phyloP scores from a whole-genome alignment of 2,888 invertebrate genomes.

The Acrobasis repandana region DNA sequence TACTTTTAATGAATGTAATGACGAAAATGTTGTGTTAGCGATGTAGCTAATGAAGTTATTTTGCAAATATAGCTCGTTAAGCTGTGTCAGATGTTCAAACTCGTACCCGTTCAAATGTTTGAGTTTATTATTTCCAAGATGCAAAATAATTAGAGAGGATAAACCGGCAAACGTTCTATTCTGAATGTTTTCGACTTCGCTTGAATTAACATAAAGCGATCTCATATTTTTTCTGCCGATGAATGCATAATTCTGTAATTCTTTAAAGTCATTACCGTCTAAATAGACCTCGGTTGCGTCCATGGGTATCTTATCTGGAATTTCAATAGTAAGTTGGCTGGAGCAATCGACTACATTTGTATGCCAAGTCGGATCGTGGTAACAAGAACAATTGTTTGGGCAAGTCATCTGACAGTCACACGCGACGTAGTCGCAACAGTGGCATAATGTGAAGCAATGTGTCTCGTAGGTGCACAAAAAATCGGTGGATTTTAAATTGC shows the following conservation, averaged over 20 bases:
- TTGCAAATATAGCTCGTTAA: conserved; percentile 93
- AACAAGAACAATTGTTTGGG: conserved; percentile 96
- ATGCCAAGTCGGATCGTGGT: conserved; percentile 96
- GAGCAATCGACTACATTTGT: conserved; percentile 96
- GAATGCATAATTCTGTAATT: conserved; percentile 93
- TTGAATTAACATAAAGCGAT: conserved; percentile 92
- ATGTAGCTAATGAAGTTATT: conserved; percentile 91
- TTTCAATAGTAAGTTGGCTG: conserved; percentile 87
- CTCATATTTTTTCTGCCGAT: conserved; percentile 95
- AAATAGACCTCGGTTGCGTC: conserved; percentile 96
- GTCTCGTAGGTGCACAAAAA: conserved; percentile 95
- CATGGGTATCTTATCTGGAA: conserved; percentile 95
- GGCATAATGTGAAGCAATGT: conserved; percentile 96
- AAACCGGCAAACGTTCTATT: conserved; percentile 95
- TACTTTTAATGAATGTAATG: conserved; percentile 88
- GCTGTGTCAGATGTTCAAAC: conserved; percentile 90
- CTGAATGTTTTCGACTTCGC: conserved; percentile 91
- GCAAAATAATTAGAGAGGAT: conserved; percentile 89
- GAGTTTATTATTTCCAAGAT: conserved; percentile 93
- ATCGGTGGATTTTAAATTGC: conserved; percentile 89
- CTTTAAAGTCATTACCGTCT: conserved; percentile 94
- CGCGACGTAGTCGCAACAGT: conserved; percentile 97
- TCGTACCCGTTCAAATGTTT: conserved; percentile 90
- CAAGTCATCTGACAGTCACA: conserved; percentile 99
- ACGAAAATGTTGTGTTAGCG: conserved; percentile 89